Conservation (phyloP, 37 sponge, comb jelly and placozoan genomes). For the Chondrilla cf. caribensis region DNA sequence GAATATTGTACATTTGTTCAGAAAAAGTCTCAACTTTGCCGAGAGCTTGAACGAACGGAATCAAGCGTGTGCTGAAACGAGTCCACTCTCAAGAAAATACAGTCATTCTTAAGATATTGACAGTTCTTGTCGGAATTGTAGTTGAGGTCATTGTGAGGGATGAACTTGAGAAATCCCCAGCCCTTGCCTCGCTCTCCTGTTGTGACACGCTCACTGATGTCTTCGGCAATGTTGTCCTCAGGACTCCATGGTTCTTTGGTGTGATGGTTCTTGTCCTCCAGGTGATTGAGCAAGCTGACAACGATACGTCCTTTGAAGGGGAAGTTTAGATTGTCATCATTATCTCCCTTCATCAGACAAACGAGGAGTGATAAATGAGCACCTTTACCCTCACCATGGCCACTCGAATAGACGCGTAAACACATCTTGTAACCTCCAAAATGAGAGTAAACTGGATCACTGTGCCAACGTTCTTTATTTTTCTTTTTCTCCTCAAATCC, state of each 20-base stretch:
- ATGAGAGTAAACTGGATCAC: slow-evolving; percentile 28
- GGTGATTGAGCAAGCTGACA: slow-evolving; percentile 20
- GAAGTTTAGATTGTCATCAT: slow-evolving; percentile 16
- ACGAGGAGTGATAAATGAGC: neutral
- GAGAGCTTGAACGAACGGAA: too few relatives aligned
- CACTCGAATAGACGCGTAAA: slow-evolving; percentile 23
- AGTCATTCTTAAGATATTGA: slow-evolving; percentile 10
- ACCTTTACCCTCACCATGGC: neutral
- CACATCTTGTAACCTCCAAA: slow-evolving; percentile 41
- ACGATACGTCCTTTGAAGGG: slow-evolving; percentile 15
- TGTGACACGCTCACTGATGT: neutral
- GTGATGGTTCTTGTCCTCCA: neutral
- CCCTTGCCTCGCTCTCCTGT: neutral
- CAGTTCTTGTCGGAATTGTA: neutral
- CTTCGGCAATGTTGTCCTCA: neutral
- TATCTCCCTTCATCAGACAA: neutral
- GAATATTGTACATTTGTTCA: too few relatives aligned
- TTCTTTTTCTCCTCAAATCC: slow-evolving; percentile 14
- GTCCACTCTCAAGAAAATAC: slow-evolving; percentile 21
- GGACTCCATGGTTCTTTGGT: neutral
- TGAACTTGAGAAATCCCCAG: neutral
- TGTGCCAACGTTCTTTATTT: slow-evolving; percentile 14
- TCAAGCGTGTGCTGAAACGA: neutral
- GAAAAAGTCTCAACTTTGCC: too few relatives aligned
- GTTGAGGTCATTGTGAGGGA: neutral